phyloP scores from a whole-genome alignment of 2,888 invertebrate species.

The Sarcophaga caerulescens region DNA sequence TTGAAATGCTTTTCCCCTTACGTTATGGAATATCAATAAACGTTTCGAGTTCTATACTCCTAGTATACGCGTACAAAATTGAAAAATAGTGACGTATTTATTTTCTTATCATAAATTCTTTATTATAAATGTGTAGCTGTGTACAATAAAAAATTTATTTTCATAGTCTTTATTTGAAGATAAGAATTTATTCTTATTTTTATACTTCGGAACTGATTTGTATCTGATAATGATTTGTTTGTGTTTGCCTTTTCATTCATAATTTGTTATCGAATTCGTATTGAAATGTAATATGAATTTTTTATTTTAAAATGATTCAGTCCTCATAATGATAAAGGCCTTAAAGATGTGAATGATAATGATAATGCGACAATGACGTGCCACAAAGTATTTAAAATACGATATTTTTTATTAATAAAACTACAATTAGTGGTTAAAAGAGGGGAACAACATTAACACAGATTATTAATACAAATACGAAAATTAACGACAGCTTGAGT shows the following conservation, averaged over 20 bases:
- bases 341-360: background rate
- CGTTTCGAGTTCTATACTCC: no score
- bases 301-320: background rate
- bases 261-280: background rate
- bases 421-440: background rate
- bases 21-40: no score
- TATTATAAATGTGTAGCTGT: no score
- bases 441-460: no score
- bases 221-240: background rate
- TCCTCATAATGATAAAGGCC: background rate
- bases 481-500: background rate
- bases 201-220: background rate
- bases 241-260: slow-evolving; percentile 10
- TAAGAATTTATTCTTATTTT: background rate
- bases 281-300: background rate
- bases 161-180: no score
- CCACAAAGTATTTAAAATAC: slow-evolving; percentile 33
- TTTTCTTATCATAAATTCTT: background rate
- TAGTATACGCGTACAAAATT: background rate
- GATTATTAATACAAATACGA: background rate
- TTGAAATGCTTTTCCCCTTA: no score
- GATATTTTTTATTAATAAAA: slow-evolving; percentile 32
- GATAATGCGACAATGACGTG: slow-evolving; percentile 20
- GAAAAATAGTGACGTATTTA: background rate
- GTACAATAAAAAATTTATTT: background rate